Evolutionary conservation across 2,888 invertebrate species (phyloP).

Genomic region (Malthinus flaveolus): DNA sequence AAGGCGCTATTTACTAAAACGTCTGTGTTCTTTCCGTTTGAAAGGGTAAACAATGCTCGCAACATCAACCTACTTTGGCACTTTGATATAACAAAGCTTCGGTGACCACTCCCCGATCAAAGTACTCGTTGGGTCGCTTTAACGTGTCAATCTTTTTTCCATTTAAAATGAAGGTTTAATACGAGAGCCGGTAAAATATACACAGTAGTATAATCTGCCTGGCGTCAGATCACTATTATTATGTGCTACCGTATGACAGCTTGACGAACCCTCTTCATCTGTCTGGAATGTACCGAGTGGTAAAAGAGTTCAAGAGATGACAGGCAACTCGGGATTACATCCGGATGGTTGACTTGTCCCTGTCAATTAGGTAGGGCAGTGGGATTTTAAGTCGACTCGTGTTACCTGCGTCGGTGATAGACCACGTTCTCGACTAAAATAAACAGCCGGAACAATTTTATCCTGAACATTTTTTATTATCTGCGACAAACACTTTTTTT

Average conservation of each 20-base stretch:
- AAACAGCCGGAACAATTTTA: slow-evolving; percentile 41
- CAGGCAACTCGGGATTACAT: slow-evolving; percentile 51
- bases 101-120: slow-evolving; percentile 32
- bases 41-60: slow-evolving; percentile 30
- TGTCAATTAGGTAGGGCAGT: slow-evolving; percentile 52
- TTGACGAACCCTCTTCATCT: slow-evolving; percentile 49
- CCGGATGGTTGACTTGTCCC: slow-evolving; percentile 55
- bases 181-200: slow-evolving; percentile 32
- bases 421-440: slow-evolving; percentile 40
- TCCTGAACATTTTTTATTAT: not conserved
- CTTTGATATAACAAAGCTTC: slow-evolving; percentile 27
- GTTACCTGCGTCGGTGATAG: slow-evolving; percentile 48
- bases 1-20: slow-evolving; percentile 23
- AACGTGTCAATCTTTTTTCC: slow-evolving; percentile 32
- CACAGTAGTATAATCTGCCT: slow-evolving; percentile 40
- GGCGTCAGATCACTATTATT: slow-evolving; percentile 51
- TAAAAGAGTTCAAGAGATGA: slow-evolving; percentile 42
- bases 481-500: no score
- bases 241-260: slow-evolving; percentile 52
- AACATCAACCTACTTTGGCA: slow-evolving; percentile 31
- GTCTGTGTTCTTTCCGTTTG: slow-evolving; percentile 27
- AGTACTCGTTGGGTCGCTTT: slow-evolving; percentile 27
- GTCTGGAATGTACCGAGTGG: slow-evolving; percentile 33
- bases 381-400: slow-evolving; percentile 49
- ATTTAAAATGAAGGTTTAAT: slow-evolving; percentile 31